These are phyloP conservation scores for Eugnorisma glareosa DNA, from an alignment of 2,888 invertebrate species.

Conservation along the genomic window DNA sequence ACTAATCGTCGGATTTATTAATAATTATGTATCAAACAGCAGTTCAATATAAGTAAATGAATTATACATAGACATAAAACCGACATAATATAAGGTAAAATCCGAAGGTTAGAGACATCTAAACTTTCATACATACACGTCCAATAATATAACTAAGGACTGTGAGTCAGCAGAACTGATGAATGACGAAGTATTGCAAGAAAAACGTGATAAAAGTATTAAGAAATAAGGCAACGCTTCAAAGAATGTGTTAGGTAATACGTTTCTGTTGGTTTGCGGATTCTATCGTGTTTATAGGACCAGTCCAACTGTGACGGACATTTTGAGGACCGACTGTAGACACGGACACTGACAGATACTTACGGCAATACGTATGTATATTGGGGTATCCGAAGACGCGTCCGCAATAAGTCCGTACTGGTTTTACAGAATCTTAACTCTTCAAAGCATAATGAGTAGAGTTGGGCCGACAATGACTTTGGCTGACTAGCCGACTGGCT, in stretches of 20 bases:
- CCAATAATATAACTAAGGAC: not conserved
- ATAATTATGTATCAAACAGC: not conserved
- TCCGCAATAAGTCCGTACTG: not conserved
- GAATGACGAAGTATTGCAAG: conserved; percentile 19
- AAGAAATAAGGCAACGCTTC: conserved; percentile 8
- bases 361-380: not conserved
- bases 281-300: not conserved
- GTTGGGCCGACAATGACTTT: too few species aligned
- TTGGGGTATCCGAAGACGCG: not conserved
- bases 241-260: conserved; percentile 14
- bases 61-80: not conserved
- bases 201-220: conserved; percentile 17
- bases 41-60: not conserved
- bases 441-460: too few species aligned
- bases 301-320: not conserved
- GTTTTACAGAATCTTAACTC: too few species aligned
- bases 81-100: not conserved
- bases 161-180: conserved; percentile 51
- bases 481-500: too few species aligned
- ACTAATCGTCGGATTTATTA: not conserved
- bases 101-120: conserved; percentile 51
- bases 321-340: not conserved
- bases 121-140: conserved; percentile 60
- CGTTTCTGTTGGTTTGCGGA: not conserved
- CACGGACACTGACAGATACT: not conserved